Percentiles rank a stretch among this genome's conserved stretches.
Evolutionary conservation across 2,888 invertebrate species (phyloP).

Genomic region (Torymus texanus): DNA sequence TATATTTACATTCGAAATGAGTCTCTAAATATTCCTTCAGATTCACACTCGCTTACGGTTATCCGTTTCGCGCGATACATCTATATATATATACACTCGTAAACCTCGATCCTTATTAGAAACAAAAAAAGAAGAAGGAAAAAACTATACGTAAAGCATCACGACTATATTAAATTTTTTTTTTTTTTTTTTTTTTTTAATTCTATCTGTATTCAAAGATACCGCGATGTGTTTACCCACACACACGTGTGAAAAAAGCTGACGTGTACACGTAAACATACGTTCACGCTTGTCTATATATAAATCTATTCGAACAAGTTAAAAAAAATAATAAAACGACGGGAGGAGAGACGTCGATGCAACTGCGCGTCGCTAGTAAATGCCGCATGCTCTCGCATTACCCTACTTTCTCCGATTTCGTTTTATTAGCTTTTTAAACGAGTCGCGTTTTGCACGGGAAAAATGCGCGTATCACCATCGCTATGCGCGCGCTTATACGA

Average conservation of each 20-base stretch:
- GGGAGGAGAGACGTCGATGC: constrained; percentile 17
- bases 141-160: too few species aligned
- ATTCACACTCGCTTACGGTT: too few species aligned
- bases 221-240: too few species aligned
- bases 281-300: not conserved
- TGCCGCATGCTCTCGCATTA: constrained; percentile 23
- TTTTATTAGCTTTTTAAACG: constrained; percentile 29
- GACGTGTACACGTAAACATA: not conserved
- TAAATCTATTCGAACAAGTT: constrained; percentile 1
- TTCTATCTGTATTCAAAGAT: too few species aligned
- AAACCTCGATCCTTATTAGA: too few species aligned
- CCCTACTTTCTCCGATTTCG: constrained; percentile 43
- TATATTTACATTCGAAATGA: too few species aligned
- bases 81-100: too few species aligned
- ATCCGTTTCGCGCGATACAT: too few species aligned
- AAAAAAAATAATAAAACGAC: not conserved
- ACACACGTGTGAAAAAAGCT: too few species aligned
- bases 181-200: not conserved
- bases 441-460: constrained; percentile 26
- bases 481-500: not conserved
- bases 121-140: too few species aligned
- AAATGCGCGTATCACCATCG: constrained; percentile 28
- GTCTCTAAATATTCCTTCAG: too few species aligned
- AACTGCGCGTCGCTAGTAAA: not conserved
- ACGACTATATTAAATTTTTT: not conserved